Evolutionary conservation across 1,140 invertebrate species (phyloP), one percentile per base, ranked within the genome.

Genomic region (Magallana ariakensis): DNA sequence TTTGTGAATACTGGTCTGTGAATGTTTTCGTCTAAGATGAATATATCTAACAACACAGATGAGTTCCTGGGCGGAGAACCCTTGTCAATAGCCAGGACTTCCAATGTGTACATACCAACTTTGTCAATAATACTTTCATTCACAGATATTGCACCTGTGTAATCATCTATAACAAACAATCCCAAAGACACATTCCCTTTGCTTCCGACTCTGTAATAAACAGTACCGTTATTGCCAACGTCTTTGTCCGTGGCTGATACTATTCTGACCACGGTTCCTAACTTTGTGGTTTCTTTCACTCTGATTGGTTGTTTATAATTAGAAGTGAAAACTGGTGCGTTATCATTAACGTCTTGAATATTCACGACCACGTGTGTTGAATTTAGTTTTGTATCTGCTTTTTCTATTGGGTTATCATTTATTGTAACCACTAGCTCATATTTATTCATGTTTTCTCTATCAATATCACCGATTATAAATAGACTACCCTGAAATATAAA

Each of bases 71-170:
- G 16, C n/a, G 80, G 80, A 82, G 16, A 10, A 16, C 80, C 80
- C 19, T 82, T n/a, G 55, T 82, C 80, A 19, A 22, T 82, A 10
- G 80, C 80, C 54, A 55, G 15, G n/a, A 82, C 55, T 54, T 82
- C 53, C 6, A 82, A 4, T 54, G 46, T 82, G 46, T 55, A 82
- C 11, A 10, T 19, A 6, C 46, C 80, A 16, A 26, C 80, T 15
- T 82, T 1, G 16, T 82, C 16, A 10, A 10, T 54, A 1, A 82
- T 9, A 22, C 80, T 82, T 11, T 13, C 13, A 54, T 15, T 0
- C 10, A 56, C 19, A n/a, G 1, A 0, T 55, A 82, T 82, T 54
- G 0, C 53, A 26, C 80, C 80, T n/a, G 80, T 55, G 33, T 46
- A 2, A 46, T 46, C 5, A 7, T 55, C 16, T 9, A 82, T 82